phyloP scores from a whole-genome alignment of 1,140 invertebrate species.

The Lepidostoma basale region DNA sequence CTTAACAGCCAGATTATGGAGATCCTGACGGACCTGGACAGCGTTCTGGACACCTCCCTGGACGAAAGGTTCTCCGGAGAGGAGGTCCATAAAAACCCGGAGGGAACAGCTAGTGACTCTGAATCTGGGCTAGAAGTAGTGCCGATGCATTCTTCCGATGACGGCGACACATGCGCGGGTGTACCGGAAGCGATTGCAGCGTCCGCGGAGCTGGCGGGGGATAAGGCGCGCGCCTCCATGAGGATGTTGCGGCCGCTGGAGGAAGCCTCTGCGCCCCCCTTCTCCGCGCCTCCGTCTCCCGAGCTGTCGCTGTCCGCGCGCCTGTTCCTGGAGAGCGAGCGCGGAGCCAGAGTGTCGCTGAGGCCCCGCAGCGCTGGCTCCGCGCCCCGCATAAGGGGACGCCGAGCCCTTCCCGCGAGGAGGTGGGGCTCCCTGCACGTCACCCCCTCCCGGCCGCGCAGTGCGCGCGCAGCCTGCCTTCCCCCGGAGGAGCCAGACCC shows the following conservation, averaged over 20 bases:
- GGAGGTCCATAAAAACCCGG: conserved; percentile 52
- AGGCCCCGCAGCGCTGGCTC: background rate
- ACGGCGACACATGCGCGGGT: background rate
- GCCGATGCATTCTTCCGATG: conserved; percentile 51
- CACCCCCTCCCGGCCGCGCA: background rate
- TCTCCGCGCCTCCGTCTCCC: conserved; percentile 24
- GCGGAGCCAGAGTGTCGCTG: conserved; percentile 14
- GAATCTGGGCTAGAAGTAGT: conserved; percentile 55
- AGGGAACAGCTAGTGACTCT: conserved; percentile 48
- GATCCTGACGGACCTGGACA: conserved; percentile 60
- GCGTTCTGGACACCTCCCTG: conserved; percentile 58
- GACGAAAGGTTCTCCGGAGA: conserved; percentile 53
- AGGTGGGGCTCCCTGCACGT: conserved; percentile 18
- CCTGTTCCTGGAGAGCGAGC: conserved; percentile 40
- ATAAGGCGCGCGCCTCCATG: conserved; percentile 29
- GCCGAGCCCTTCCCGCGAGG: background rate
- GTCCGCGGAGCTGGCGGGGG: background rate
- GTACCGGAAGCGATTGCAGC: background rate
- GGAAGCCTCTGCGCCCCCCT: conserved; percentile 30
- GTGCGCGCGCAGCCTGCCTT: background rate
- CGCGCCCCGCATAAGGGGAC: background rate
- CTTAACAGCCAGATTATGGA: conserved; percentile 56
- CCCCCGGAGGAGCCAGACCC: conserved; percentile 15
- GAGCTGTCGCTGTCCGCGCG: conserved; percentile 34
- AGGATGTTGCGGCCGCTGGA: conserved; percentile 33